Evolutionary conservation across 2,888 invertebrate genomes (phyloP), one percentile per base, ranked within the genome.

Genomic region (Synanthedon tipuliformis): DNA sequence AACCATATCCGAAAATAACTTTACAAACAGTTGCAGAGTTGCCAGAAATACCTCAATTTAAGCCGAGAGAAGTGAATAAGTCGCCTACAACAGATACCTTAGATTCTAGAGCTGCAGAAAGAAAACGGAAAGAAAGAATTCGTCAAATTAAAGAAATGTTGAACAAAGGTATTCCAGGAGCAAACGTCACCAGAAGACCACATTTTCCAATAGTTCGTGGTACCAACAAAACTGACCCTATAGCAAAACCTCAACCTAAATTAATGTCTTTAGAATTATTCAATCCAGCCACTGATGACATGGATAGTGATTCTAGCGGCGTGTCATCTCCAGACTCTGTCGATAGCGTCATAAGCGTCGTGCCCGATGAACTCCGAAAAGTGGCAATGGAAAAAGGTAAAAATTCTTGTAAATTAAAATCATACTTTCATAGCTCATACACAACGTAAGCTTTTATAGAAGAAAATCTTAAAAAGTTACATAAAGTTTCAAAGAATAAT

Each of bases 241-340:
- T 91, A 18, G 91, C 90, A 0, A 91, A 92, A 63, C 90, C 91
- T 50, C 84, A 94, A 54, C 94, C 95, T 0, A 92, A 94, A 58
- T 80, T 95, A 13, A 88, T 95, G 68, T 92, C 94, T 1, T 76
- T 95, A 54, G 96, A 96, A 69, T 84, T 96, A 3, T 96, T 95
- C 69, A 96, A 96, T 80, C 96, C 96, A 1, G 96, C 95, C 68
- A 95, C 93, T 5, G 96, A 96, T 70, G 96, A 96, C 66, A 89
- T 95, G 75, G 96, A 96, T 72, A 95, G 95, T 66, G 96, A 96
- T 72, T 95, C 95, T 0, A 95, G 94, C 66, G 93, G 93, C 3
- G 93, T 95, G 11, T 95, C 95, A 0, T 95, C 95, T 0, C 95
- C 95, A 2, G 95, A 95, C 71, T 95, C 95, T 2, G 91, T 94